A percentile compares a stretch with the other conserved stretches of the same genome.
Conservation (phyloP, 2,113 vertebrate genomes). For the Mystacornis crossleyi region DNA sequence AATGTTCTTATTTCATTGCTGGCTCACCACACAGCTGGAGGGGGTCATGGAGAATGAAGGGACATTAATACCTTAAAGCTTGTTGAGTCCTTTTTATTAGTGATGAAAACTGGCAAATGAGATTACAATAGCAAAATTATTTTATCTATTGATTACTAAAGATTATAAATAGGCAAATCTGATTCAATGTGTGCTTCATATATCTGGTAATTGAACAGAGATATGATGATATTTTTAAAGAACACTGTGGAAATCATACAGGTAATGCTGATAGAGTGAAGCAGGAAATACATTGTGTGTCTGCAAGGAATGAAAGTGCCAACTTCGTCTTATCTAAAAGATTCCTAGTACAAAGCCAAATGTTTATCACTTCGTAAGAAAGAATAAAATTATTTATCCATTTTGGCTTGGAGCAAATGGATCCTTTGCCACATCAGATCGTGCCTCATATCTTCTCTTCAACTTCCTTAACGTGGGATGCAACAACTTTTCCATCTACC, state of each 20-base stretch:
- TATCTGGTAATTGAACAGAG: neutral
- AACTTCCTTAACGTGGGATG: slow-evolving; percentile 74
- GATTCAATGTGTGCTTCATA: neutral
- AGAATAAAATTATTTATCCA: neutral
- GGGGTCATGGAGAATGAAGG: neutral
- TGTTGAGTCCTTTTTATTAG: slow-evolving; percentile 17
- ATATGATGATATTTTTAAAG: neutral
- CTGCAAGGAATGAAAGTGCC: neutral
- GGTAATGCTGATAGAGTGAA: neutral
- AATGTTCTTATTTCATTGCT: neutral
- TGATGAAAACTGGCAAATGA: neutral
- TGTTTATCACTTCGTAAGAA: neutral
- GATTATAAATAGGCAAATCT: neutral
- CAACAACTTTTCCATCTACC: slow-evolving; percentile 77
- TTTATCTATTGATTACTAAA: neutral
- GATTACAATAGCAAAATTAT: neutral
- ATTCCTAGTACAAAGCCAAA: neutral
- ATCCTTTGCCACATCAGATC: neutral
- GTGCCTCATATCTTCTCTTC: slow-evolving; percentile 70
- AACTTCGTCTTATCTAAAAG: neutral
- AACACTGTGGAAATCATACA: neutral
- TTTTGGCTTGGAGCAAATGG: neutral
- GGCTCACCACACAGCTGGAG: neutral
- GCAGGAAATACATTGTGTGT: neutral
- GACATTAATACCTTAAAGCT: neutral